Evolutionary conservation across 2,888 invertebrate genomes (phyloP), one percentile per base, ranked within the genome.

Genomic region (Muscina levida): DNA sequence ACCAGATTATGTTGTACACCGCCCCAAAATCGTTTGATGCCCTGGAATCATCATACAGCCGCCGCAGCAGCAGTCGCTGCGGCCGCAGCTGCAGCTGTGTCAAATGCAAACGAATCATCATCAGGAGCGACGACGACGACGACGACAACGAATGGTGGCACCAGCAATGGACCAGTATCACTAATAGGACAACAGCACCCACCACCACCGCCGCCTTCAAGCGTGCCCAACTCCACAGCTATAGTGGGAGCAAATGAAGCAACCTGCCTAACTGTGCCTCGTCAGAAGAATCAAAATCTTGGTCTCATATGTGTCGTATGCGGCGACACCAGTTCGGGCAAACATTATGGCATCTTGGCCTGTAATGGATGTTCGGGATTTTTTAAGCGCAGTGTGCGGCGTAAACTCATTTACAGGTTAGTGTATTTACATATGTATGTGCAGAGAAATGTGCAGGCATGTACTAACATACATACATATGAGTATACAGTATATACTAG

Each of bases 351-450:
- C 0, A 98, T 99, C 87, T 93, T 99, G 82, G 99, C 99, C 0
- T 99, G 99, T 91, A 99, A 99, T 88, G 99, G 99, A 0, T 99
- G 99, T 92, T 98, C 97, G 75, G 99, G 99, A 0, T 99, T 99
- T 92, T 99, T 99, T 92, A 99, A 99, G 90, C 92, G 99, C 83
- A 97, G 97, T 84, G 98, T 99, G 44, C 93, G 98, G 72, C 93
- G 98, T 88, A 98, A 98, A 92, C 94, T 99, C 81, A 98, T 98
- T 85, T 99, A 99, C 93, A 95, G 98, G 98, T 98, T 86, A 87
- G 92, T 90, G 78, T 10, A 24, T 66, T 31, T 31, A 31, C 72
- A 75, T 39, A 77, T 53, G 53, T 6, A 83, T 82, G 46, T 77
- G 84, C 83, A 72, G 67, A 65, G 72, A 51, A 70, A 66, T 51